phyloP scores from a whole-genome alignment of 2,888 invertebrate genomes.

The Tipula confusa region DNA sequence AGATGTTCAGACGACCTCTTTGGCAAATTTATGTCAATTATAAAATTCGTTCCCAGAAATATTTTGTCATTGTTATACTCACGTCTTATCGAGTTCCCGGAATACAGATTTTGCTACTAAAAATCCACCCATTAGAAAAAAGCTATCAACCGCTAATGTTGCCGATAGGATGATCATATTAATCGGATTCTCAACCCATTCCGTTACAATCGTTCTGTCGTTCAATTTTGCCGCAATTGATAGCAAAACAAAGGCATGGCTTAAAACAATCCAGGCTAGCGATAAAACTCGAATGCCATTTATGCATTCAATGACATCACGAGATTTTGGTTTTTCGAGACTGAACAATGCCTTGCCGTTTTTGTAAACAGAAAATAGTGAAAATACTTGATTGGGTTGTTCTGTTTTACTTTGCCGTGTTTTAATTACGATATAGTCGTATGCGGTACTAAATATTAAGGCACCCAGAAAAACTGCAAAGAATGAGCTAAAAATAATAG shows the following conservation, averaged over 20 bases:
- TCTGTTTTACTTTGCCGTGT: not conserved
- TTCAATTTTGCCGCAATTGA: conserved; percentile 36
- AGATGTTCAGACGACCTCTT: conserved; percentile 41
- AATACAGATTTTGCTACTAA: conserved; percentile 46
- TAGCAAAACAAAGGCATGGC: conserved; percentile 36
- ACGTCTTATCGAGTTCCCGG: conserved; percentile 37
- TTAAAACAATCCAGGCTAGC: conserved; percentile 43
- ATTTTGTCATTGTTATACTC: too few relatives aligned
- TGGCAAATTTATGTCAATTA: conserved; percentile 28
- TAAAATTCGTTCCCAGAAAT: too few relatives aligned
- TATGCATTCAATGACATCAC: conserved; percentile 40
- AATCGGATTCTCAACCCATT: conserved; percentile 32
- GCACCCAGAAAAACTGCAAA: not conserved
- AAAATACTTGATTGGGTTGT: conserved; percentile 34
- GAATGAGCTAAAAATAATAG: not conserved
- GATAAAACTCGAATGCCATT: conserved; percentile 42
- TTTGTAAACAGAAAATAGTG: conserved; percentile 40
- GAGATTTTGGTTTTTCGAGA: conserved; percentile 31
- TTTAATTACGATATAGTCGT: not conserved
- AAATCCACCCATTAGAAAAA: conserved; percentile 57
- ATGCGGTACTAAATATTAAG: not conserved
- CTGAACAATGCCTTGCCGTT: conserved; percentile 40
- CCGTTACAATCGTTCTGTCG: conserved; percentile 36
- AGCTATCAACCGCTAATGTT: conserved; percentile 56
- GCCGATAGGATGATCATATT: conserved; percentile 42